Evolutionary conservation across 2,888 invertebrate genomes (phyloP), one percentile per base, ranked within the genome.

Genomic region (Endomychus coccineus): DNA sequence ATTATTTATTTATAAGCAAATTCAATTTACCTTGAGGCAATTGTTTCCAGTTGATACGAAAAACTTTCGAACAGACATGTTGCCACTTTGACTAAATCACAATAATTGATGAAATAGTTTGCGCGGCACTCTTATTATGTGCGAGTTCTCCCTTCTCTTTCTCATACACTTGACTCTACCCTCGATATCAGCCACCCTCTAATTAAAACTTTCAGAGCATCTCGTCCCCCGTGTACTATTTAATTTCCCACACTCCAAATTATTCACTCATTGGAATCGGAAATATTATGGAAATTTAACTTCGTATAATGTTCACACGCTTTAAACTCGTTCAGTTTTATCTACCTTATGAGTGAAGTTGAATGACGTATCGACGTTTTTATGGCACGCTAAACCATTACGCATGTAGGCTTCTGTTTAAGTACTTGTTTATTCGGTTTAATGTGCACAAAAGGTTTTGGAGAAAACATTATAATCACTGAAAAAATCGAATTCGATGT

Each of bases 1-100:
- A n/a, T n/a, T n/a, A n/a, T n/a, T n/a, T n/a, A n/a, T n/a, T n/a
- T n/a, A n/a, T n/a, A n/a, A n/a, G n/a, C n/a, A n/a, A n/a, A n/a
- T n/a, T 22, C 16, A 19, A 35, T 39, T 39, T 45, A 60, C 60
- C 53, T 58, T 57, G 17, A 60, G 44, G 28, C 56, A 60, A 33
- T 52, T 56, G 41, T 57, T 51, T 23, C 54, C 52, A 10, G 55
- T 51, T 43, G 48, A 49, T n/a, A 36, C 38, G 30, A 56, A 50
- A 34, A 57, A 52, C 45, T 52, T 57, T 42, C 42, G 51, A 30
- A 56, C 48, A 3, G 56, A 54, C 58, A 57, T 57, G 17, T 34
- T 47, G 25, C 25, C 28, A 34, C 25, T 45, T 23, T 30, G 37
- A 23, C 13, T 16, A 24, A 27, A 34, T 33, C 38, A 42, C 41